Percentiles rank a stretch among this genome's conserved stretches.
phyloP scores from a whole-genome alignment of 2,113 vertebrate species.

The Bettongia penicillata region DNA sequence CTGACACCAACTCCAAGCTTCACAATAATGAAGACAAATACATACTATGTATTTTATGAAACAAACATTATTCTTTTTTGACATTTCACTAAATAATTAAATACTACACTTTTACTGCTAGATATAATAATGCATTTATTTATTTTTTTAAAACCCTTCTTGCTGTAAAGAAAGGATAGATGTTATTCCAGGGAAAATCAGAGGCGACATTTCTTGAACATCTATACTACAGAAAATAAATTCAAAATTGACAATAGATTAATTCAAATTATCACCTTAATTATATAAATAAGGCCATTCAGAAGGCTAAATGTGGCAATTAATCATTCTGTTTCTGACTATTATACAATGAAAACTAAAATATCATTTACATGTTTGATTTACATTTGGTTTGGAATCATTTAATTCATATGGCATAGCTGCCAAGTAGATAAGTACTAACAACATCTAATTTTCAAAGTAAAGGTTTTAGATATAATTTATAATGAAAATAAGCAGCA shows the following conservation, averaged over 20 bases:
- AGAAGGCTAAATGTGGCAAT: not conserved
- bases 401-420: not conserved
- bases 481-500: not conserved
- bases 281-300: not conserved
- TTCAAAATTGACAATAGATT: not conserved
- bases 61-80: not conserved
- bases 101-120: not conserved
- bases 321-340: slow-evolving; percentile 9
- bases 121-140: not conserved
- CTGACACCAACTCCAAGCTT: not conserved
- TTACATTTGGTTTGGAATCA: not conserved
- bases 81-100: slow-evolving; percentile 57
- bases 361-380: slow-evolving; percentile 1
- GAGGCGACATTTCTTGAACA: slow-evolving; percentile 37
- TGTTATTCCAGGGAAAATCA: not conserved
- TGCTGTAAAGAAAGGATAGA: not conserved
- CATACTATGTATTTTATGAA: slow-evolving; percentile 16
- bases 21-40: slow-evolving; percentile 44
- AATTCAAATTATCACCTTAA: not conserved
- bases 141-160: not conserved
- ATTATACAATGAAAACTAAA: not conserved
- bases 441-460: not conserved
- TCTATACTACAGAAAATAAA: not conserved
- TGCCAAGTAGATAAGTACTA: not conserved
- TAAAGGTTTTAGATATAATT: not conserved